Percentiles rank a stretch among this genome's conserved stretches.
phyloP scores from a whole-genome alignment of 2,113 vertebrate genomes.

The Hypanus sabinus region DNA sequence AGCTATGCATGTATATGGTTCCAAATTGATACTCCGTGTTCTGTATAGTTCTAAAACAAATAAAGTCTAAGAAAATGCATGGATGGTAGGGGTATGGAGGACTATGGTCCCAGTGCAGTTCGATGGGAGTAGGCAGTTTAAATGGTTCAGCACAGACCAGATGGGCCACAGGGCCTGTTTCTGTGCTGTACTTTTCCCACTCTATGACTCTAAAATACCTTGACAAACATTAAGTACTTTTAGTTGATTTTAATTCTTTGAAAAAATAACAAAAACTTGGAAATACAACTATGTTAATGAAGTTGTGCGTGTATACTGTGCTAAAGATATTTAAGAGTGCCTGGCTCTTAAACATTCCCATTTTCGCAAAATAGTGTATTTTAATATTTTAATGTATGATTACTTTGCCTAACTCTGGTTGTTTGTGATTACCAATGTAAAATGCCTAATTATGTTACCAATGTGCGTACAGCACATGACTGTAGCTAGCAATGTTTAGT shows the following conservation, averaged over 20 bases:
- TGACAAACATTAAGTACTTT: neutral
- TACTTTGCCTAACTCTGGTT: neutral
- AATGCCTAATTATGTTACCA: neutral
- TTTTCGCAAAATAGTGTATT: too few relatives aligned
- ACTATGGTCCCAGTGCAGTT: too few relatives aligned
- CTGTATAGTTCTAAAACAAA: neutral
- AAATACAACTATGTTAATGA: neutral
- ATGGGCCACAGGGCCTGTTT: too few relatives aligned
- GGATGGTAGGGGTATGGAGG: too few relatives aligned
- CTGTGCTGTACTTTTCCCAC: too few relatives aligned
- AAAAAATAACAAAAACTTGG: neutral
- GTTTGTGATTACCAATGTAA: neutral
- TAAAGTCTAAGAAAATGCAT: neutral
- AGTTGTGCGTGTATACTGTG: neutral
- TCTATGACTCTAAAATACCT: neutral
- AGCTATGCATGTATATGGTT: neutral
- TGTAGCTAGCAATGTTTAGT: neutral
- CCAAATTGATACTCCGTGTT: neutral
- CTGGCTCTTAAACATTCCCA: neutral
- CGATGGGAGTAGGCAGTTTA: too few relatives aligned
- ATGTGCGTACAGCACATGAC: neutral
- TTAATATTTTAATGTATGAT: neutral
- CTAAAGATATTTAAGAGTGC: neutral
- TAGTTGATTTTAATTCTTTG: neutral
- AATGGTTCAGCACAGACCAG: too few relatives aligned